These are phyloP conservation scores for Phaonia tiefii DNA, from an alignment of 2,888 invertebrate genomes.

Conservation along the genomic window DNA sequence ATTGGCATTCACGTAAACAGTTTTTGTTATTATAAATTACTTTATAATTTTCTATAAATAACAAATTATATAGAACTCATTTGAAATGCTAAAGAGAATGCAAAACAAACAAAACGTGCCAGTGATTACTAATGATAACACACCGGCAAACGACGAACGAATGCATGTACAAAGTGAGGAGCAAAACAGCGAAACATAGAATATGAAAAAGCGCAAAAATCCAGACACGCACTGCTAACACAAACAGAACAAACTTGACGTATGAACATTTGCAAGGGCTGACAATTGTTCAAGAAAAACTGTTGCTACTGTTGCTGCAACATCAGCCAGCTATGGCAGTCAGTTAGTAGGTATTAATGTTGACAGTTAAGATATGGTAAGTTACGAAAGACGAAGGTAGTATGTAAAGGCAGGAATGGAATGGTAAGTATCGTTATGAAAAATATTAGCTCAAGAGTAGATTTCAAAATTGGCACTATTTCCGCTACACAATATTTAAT, in stretches of 20 bases:
- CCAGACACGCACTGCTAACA: constrained; percentile 36
- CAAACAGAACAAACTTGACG: constrained; percentile 21
- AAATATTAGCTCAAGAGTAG: too few relatives aligned
- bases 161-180: not conserved
- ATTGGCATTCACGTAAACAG: not conserved
- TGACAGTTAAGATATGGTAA: too few relatives aligned
- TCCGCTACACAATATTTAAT: not conserved
- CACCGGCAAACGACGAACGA: not conserved
- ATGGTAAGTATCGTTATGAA: too few relatives aligned
- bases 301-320: constrained; percentile 10
- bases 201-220: constrained; percentile 36
- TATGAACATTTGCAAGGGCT: not conserved
- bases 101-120: constrained; percentile 59
- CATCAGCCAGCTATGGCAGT: not conserved
- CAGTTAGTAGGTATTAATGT: not conserved
- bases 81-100: constrained; percentile 58
- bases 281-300: constrained; percentile 11
- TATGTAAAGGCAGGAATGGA: too few relatives aligned
- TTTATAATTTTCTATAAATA: constrained; percentile 56
- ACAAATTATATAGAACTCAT: constrained; percentile 63
- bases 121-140: constrained; percentile 60
- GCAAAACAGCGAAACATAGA: constrained; percentile 8
- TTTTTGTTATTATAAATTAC: constrained; percentile 45
- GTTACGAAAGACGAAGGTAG: too few relatives aligned
- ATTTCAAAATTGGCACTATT: not conserved